These are phyloP conservation scores for Rhopalosiphum padi DNA, from an alignment of 1,140 invertebrate genomes.

Conservation along the genomic window DNA sequence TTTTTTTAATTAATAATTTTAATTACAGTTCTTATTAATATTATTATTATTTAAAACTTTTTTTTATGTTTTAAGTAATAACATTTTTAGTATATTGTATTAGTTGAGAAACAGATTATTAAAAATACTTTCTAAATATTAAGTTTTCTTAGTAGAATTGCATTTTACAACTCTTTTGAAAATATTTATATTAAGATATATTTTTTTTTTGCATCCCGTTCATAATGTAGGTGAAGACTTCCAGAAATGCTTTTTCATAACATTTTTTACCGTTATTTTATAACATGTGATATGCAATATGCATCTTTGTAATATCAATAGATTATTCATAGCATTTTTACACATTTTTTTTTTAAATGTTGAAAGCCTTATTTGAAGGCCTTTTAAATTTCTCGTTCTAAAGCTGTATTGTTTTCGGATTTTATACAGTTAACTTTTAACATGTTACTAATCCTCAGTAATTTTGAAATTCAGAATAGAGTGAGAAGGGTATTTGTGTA, in stretches of 20 bases:
- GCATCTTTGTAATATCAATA: constrained; percentile 24
- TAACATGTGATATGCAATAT: constrained; percentile 27
- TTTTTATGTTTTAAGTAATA: background rate
- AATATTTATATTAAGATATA: background rate
- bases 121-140: background rate
- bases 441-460: background rate
- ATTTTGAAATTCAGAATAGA: background rate
- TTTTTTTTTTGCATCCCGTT: background rate
- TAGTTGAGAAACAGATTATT: background rate
- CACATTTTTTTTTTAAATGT: background rate
- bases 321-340: constrained; percentile 36
- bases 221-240: background rate
- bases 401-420: background rate
- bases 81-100: background rate
- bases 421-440: background rate
- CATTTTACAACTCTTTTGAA: background rate
- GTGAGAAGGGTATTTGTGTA: background rate
- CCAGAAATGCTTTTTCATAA: background rate
- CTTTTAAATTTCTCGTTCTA: background rate
- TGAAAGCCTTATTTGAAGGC: background rate
- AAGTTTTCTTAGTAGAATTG: background rate
- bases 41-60: background rate
- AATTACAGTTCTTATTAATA: background rate
- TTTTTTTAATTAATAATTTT: background rate
- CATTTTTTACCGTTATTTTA: constrained; percentile 20